Conservation (phyloP, 2,888 invertebrate genomes). For the Odontomyia ornata region DNA sequence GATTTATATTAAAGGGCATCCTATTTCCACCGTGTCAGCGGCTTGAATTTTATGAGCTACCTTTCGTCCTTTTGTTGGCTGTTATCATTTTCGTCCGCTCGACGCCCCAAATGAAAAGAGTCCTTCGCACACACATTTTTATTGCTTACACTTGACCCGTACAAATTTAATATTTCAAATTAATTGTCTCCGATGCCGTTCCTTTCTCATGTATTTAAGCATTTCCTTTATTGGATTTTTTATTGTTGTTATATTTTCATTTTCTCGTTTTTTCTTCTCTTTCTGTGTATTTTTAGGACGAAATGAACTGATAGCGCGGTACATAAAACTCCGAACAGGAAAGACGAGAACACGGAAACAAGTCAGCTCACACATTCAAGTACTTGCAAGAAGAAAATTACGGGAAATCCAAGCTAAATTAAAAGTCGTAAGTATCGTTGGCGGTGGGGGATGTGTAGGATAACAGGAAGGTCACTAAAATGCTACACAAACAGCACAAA, state of each 20-base stretch:
- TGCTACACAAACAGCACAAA: not conserved
- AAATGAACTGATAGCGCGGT: conserved; percentile 99
- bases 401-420: conserved; percentile 98
- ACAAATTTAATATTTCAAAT: conserved; percentile 42
- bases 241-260: conserved; percentile 35
- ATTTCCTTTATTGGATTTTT: conserved; percentile 35
- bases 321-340: conserved; percentile 99
- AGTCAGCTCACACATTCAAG: conserved; percentile 99
- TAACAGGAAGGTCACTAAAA: conserved; percentile 10
- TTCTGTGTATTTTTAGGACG: conserved; percentile 75
- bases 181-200: conserved; percentile 21
- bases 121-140: not conserved
- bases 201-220: conserved; percentile 29
- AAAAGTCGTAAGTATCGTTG: conserved; percentile 85
- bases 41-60: conserved; percentile 33
- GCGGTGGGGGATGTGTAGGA: not conserved
- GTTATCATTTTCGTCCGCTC: conserved; percentile 15
- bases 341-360: conserved; percentile 99
- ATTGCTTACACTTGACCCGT: conserved; percentile 36
- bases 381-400: conserved; percentile 96
- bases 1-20: conserved; percentile 29
- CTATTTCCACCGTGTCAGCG: not conserved
- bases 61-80: conserved; percentile 44
- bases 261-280: conserved; percentile 40
- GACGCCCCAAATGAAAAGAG: not conserved